Base-by-base conservation (phyloP, 2,797 vertebrate genomes). In the Poeciliopsis paucimaculata region DNA sequence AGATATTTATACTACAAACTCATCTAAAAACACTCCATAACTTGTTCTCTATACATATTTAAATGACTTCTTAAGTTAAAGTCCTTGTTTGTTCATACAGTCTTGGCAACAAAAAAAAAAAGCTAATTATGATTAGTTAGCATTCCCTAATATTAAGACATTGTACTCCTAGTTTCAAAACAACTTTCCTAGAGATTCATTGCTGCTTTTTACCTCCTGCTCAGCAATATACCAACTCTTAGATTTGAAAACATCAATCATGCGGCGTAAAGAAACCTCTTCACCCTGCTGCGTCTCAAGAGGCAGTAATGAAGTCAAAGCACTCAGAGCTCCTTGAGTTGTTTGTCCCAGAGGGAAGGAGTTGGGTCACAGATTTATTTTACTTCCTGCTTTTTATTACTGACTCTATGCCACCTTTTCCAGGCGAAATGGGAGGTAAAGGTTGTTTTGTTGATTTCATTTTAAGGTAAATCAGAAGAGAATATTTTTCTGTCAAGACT, bases 291-390 rank as follows among this genome's bases (percentile, higher is more conserved):
- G 36, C 76, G 57, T 88, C 74, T 72, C 80, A 76, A 78, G 78
- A 75, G 31, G 77, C 64, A 49, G 73, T 85, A 83, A 87, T 83
- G 28, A 88, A 88, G 90, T 86, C 66, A 68, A 57, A 91, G 75
- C 55, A 62, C 34, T 78, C 41, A 43, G 71, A 26, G 41, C 60
- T 53, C 16, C 31, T 60, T 77, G 55, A 83, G 39, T 41, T 84
- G 78, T 87, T 79, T 75, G 46, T 78, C 76, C 60, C 2, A 0
- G 64, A 45, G 53, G 39, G 18, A 34, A 47, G 2, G 46, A 78
- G 49, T 47, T 13, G 12, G 47, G 51, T 76, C n/a, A 8, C 5
- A 0, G 72, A 26, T 47, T 23, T 28, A 55, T 34, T 73, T n/a
- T 13, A 28, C 82, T 26, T 51, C 28, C 15, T 46, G 45, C 34